Base-by-base conservation (phyloP, 2,113 vertebrate genomes). In the Clarias macrocephalus region DNA sequence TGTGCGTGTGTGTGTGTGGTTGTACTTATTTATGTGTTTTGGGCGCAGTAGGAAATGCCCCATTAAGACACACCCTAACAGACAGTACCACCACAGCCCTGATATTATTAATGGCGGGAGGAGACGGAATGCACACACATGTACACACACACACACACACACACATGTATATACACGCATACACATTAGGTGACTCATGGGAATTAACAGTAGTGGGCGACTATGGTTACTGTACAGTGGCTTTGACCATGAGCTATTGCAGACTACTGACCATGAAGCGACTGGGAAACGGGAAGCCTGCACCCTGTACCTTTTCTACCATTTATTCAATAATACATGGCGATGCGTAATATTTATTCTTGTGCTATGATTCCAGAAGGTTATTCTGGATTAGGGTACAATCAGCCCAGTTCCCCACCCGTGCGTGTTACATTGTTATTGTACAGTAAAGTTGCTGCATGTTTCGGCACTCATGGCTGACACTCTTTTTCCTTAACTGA, bases 31-130 rank as follows among this genome's bases (percentile, higher is more conserved):
- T 92, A 85, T 89, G 87, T 93, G 90, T 73, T 91, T 93, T 92
- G 91, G 93, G 93, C 91, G 90, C 89, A 82, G 88, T 91, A 94
- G 94, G 94, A 95, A 95, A 95, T 95, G 93, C 95, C 94, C 90
- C 93, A 94, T 95, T 94, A 94, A 90, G 90, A 88, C 90, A 90
- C 90, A 90, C 89, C 89, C 90, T 87, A 82, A 90, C 89, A 87
- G 90, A 88, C 86, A 91, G 88, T 89, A 70, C 90, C 88, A 91
- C 90, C 88, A 91, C 88, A 88, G 88, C 85, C 85, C 87, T 91
- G 90, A 91, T 91, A 88, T 91, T 91, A 91, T 88, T 91, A 91
- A 91, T 91, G 88, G 82, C 84, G 30, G 86, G 86, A 89, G 89
- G 83, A 89, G 75, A 72, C 37, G 79, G 81, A 80, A 86, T 76